Evolutionary conservation across 2,888 invertebrate genomes (phyloP).

Genomic region (Caenorhabditis afra): DNA sequence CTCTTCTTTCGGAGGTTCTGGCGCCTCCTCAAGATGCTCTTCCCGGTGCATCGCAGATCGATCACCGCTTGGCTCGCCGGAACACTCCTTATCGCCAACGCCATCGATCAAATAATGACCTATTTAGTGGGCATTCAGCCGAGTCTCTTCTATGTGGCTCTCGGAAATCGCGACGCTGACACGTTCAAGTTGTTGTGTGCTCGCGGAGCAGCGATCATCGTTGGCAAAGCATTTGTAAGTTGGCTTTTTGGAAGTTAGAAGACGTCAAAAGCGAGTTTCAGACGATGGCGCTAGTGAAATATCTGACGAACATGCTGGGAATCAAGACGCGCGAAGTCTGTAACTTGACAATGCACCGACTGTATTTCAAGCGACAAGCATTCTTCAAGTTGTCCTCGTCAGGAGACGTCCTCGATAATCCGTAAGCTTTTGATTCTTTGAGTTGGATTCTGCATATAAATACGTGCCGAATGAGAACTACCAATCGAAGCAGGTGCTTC

Average conservation of each 20-base stretch:
- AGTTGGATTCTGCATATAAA: no score
- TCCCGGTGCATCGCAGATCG: constrained; percentile 80
- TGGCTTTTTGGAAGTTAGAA: constrained; percentile 52
- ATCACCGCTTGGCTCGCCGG: constrained; percentile 80
- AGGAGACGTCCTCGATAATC: constrained; percentile 82
- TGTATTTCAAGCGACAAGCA: constrained; percentile 83
- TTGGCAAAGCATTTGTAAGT: constrained; percentile 76
- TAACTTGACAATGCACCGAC: constrained; percentile 82
- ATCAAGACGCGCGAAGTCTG: constrained; percentile 83
- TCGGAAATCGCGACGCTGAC: constrained; percentile 81
- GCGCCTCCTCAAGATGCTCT: constrained; percentile 80
- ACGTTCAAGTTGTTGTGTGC: constrained; percentile 81
- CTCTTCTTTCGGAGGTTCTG: constrained; percentile 81
- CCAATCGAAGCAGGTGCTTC: no score
- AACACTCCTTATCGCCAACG: constrained; percentile 74
- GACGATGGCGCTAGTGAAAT: constrained; percentile 82
- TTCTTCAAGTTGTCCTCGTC: constrained; percentile 83
- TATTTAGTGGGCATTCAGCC: constrained; percentile 84
- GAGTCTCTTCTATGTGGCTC: constrained; percentile 83
- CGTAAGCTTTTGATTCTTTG: constrained; percentile 81
- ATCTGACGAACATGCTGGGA: constrained; percentile 82
- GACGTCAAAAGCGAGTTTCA: constrained; percentile 75
- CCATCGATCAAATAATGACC: constrained; percentile 82
- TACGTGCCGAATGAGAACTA: no score
- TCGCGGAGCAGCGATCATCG: constrained; percentile 80